phyloP scores from a whole-genome alignment of 1,140 invertebrate genomes.

The Rhyacophila brunnea region DNA sequence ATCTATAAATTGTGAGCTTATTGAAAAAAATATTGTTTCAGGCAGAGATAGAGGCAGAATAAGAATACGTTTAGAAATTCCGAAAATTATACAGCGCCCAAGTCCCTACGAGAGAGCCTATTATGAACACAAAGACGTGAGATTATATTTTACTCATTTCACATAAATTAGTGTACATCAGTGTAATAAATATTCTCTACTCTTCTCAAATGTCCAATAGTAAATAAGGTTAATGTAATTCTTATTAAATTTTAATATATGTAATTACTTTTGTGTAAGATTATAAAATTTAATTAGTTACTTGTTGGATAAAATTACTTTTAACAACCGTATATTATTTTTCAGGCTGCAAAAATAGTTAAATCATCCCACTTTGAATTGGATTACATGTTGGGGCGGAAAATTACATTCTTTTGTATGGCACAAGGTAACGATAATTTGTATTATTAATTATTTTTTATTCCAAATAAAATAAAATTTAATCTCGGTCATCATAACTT shows the following conservation, averaged over 20 bases:
- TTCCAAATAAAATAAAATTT: too few species aligned
- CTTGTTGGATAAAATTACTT: too few species aligned
- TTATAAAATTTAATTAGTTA: too few species aligned
- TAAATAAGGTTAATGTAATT: too few species aligned
- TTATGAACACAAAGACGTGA: constrained; percentile 69
- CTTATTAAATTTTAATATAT: too few species aligned
- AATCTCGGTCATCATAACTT: too few species aligned
- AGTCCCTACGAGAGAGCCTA: constrained; percentile 61
- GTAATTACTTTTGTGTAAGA: too few species aligned
- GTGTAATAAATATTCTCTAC: not conserved
- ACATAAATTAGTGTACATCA: not conserved
- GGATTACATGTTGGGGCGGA: constrained; percentile 82
- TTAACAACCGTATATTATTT: too few species aligned
- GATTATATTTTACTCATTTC: constrained; percentile 32
- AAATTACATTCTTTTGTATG: constrained; percentile 79
- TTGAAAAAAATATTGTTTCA: too few species aligned
- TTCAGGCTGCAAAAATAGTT: constrained; percentile 77
- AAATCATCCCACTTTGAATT: constrained; percentile 81
- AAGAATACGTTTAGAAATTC: constrained; percentile 32
- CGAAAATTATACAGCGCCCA: constrained; percentile 58
- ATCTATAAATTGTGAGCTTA: too few species aligned
- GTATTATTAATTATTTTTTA: not conserved
- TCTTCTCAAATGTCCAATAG: too few species aligned
- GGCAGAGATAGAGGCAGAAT: constrained; percentile 8
- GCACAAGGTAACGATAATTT: constrained; percentile 58